Evolutionary conservation across 2,113 vertebrate genomes (phyloP).

Genomic region (Ailurus styani): DNA sequence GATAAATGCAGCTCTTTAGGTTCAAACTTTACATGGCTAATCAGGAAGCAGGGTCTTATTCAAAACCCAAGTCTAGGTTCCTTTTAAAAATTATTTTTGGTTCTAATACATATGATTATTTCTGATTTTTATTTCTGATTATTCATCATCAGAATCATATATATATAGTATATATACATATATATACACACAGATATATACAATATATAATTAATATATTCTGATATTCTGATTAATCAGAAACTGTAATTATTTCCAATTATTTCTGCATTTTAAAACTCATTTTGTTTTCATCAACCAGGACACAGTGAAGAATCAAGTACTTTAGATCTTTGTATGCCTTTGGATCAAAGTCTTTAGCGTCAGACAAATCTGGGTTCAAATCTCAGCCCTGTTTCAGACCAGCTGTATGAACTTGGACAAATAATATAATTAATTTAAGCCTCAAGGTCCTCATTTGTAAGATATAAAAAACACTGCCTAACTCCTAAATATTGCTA

Average conservation of each 20-base stretch:
- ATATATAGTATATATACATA: too few relatives aligned
- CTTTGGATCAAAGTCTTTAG: background rate
- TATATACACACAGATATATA: too few relatives aligned
- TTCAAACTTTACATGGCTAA: background rate
- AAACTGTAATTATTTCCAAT: too few relatives aligned
- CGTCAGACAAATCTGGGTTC: background rate
- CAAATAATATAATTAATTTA: background rate
- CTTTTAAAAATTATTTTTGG: constrained; percentile 12
- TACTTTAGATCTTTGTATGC: background rate
- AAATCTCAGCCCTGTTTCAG: background rate
- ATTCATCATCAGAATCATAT: too few relatives aligned
- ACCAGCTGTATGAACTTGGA: background rate
- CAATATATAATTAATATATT: too few relatives aligned
- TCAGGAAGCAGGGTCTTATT: background rate
- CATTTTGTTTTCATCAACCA: constrained; percentile 32
- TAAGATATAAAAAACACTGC: background rate
- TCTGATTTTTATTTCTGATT: too few relatives aligned
- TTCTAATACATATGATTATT: background rate
- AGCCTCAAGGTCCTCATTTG: background rate
- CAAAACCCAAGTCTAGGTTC: background rate
- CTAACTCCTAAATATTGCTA: background rate
- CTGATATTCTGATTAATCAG: too few relatives aligned
- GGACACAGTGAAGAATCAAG: background rate
- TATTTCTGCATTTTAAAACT: background rate
- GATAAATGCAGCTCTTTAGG: background rate